phyloP scores from a whole-genome alignment of 2,888 invertebrate genomes.

The Prenolepis imparis region DNA sequence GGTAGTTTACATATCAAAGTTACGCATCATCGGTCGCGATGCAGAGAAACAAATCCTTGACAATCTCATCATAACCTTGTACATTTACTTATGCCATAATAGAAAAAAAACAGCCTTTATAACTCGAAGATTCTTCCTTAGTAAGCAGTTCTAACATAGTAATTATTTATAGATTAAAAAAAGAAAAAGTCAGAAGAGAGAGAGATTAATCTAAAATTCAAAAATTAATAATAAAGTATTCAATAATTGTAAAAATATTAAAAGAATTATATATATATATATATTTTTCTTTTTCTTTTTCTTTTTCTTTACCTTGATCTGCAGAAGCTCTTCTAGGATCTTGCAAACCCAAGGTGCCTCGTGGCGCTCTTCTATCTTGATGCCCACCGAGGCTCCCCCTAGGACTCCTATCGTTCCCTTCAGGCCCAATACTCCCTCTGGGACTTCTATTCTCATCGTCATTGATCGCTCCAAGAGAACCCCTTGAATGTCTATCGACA shows the following conservation, averaged over 20 bases:
- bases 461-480: slow-evolving; percentile 72
- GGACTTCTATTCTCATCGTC: slow-evolving; percentile 85
- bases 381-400: slow-evolving; percentile 84
- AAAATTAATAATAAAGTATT: background rate
- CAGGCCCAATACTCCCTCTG: slow-evolving; percentile 88
- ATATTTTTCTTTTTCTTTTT: slow-evolving; percentile 57
- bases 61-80: background rate
- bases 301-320: slow-evolving; percentile 80
- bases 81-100: background rate
- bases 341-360: slow-evolving; percentile 87
- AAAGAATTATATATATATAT: background rate
- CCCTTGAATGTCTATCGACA: slow-evolving; percentile 84
- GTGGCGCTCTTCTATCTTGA: slow-evolving; percentile 88
- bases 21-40: background rate
- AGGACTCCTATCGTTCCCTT: slow-evolving; percentile 83
- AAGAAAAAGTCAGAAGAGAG: background rate
- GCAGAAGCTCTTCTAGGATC: slow-evolving; percentile 82
- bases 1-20: slow-evolving; percentile 5
- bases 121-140: background rate
- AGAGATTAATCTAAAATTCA: background rate
- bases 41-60: background rate
- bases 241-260: background rate
- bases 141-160: background rate
- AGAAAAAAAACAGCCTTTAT: background rate
- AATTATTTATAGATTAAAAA: background rate